Evolutionary conservation across 2,113 vertebrate species (phyloP).

Genomic region (Rhinolophus sinicus): DNA sequence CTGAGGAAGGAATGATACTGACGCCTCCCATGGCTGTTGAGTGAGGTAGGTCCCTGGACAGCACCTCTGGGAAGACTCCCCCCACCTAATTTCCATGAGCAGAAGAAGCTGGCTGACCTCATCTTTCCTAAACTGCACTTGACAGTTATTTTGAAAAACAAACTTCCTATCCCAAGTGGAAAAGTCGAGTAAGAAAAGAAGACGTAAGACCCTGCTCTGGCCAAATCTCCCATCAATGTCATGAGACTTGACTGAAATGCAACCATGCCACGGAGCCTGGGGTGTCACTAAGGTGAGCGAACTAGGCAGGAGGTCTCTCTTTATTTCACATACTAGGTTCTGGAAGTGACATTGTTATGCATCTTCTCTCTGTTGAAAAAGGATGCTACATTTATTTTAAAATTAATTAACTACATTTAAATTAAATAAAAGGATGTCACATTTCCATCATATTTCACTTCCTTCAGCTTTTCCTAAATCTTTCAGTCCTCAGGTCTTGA

Average conservation of each 20-base stretch:
- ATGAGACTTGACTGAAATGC: not conserved
- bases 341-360: not conserved
- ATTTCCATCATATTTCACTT: not conserved
- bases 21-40: not conserved
- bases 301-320: not conserved
- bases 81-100: not conserved
- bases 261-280: rapidly evolving
- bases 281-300: not conserved
- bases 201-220: not conserved
- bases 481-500: slow-evolving; percentile 3
- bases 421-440: not conserved
- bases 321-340: not conserved
- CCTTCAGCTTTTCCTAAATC: not conserved
- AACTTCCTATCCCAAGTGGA: slow-evolving; percentile 9
- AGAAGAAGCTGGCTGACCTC: not conserved
- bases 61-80: not conserved
- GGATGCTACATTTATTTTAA: not conserved
- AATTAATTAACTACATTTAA: not conserved
- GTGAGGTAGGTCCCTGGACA: too few species aligned
- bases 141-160: slow-evolving; percentile 16
- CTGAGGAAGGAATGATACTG: rapidly evolving
- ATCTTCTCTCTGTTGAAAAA: not conserved
- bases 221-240: not conserved
- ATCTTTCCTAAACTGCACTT: not conserved
- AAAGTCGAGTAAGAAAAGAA: slow-evolving; percentile 34